Evolutionary conservation across 2,113 vertebrate species (phyloP).

Genomic region (Bos javanicus): DNA sequence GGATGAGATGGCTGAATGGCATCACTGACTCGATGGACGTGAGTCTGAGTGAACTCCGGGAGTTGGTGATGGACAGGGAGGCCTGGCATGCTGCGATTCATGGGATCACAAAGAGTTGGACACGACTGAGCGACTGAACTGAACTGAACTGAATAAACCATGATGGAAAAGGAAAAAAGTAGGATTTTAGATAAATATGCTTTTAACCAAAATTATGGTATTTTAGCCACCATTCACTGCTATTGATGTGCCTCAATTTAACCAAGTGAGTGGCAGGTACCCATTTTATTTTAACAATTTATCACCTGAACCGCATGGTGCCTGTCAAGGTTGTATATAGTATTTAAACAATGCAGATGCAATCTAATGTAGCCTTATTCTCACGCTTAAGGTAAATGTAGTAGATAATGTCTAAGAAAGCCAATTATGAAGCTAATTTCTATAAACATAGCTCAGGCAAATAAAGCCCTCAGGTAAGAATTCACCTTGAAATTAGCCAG

Average conservation of each 20-base stretch:
- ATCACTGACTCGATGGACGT: too few relatives aligned
- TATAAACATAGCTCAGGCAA: conserved; percentile 83
- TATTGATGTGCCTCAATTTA: neutral
- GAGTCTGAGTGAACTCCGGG: too few relatives aligned
- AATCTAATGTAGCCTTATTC: neutral
- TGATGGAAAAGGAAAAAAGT: neutral
- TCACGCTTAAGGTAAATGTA: conserved; percentile 76
- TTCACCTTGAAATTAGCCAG: conserved; percentile 79
- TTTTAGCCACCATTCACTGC: neutral
- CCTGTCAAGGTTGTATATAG: neutral
- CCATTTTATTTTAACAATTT: neutral
- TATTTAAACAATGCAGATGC: neutral
- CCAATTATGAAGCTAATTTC: conserved; percentile 80
- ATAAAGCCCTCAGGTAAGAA: conserved; percentile 84
- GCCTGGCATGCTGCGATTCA: too few relatives aligned
- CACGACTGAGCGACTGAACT: too few relatives aligned
- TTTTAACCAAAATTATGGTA: neutral
- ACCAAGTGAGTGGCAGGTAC: neutral
- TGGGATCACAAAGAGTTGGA: too few relatives aligned
- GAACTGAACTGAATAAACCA: neutral
- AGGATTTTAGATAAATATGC: neutral
- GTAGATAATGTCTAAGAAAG: conserved; percentile 81
- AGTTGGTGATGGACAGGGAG: too few relatives aligned
- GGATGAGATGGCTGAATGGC: too few relatives aligned
- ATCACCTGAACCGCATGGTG: neutral